Conservation (phyloP, 2,113 vertebrate genomes). For the Pao palembangensis region DNA sequence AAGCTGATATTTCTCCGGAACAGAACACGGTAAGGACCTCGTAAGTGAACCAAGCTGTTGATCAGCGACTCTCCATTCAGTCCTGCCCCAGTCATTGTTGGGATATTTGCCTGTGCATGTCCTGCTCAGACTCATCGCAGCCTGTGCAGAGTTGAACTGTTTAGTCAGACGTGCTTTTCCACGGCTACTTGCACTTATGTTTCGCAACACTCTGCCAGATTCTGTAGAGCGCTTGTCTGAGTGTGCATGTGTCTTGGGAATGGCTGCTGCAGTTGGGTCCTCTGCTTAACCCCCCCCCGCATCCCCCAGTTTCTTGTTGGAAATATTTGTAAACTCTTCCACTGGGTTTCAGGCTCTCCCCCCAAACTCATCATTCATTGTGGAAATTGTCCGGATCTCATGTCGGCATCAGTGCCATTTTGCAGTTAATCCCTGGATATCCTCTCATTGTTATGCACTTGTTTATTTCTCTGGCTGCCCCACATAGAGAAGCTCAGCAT, state of each 20-base stretch:
- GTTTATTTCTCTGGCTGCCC: constrained; percentile 38
- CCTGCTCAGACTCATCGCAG: constrained; percentile 9
- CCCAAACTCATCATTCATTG: constrained; percentile 2
- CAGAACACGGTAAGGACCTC: constrained; percentile 72
- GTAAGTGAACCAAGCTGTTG: background rate
- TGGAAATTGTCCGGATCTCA: constrained; percentile 3
- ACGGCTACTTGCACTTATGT: background rate
- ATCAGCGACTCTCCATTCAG: constrained; percentile 12
- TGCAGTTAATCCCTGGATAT: constrained; percentile 55
- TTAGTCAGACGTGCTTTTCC: background rate
- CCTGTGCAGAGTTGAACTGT: background rate
- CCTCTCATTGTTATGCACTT: constrained; percentile 54
- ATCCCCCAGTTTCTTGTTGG: no score
- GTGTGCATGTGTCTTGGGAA: background rate
- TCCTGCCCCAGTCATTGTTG: constrained; percentile 5
- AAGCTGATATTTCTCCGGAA: constrained; percentile 79
- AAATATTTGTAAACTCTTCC: background rate
- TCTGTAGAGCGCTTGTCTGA: no score
- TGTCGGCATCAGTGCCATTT: constrained; percentile 20
- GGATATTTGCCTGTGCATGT: constrained; percentile 39
- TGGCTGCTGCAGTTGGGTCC: no score
- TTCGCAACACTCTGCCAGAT: background rate
- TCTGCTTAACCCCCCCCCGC: no score
- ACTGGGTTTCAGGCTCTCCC: background rate
- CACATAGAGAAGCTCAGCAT: constrained; percentile 31